Evolutionary conservation across 2,888 invertebrate species (phyloP), one percentile per base, ranked within the genome.

Genomic region (Ceraclea dissimilis): DNA sequence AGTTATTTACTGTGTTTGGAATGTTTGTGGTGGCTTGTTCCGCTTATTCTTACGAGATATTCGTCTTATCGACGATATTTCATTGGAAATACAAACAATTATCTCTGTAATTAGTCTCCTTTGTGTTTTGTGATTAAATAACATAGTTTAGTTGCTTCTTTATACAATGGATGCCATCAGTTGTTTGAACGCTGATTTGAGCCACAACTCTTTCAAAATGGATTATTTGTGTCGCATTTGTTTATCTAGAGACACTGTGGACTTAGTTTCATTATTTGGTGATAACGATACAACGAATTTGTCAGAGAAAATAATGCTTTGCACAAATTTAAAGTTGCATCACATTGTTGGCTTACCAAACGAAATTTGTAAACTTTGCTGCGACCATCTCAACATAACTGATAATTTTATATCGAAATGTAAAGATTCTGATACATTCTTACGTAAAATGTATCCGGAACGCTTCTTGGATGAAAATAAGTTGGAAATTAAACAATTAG

Each of bases 291-390:
- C 18, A 2, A 13, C 26, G 6, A 34, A 53, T 26, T 31, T 52
- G 34, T 54, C 69, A 43, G 63, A 68, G 16, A 74, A 66, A 62
- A 67, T 76, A 46, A 65, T 64, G 60, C 48, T 63, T 50, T 75
- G 74, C 66, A 74, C 75, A 63, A 69, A 70, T 65, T 63, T 75
- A 54, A 65, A 62, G 56, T 54, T 76, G 44, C 57, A 55, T 5
- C 59, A 62, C 19, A 67, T 70, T 39, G 67, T 66, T 22, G 59
- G 64, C 58, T 67, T 71, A 39, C 73, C 75, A 1, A 65, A 60
- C 56, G 58, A 55, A 21, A 71, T 76, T 59, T 58, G 58, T 39
- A 18, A 39, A 10, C 8, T 18, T 2, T 58, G 58, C 18, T 47
- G 20, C 2, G n/a, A 19, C n/a, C 48, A 51, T 8, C 44, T 58